Evolutionary conservation across 2,888 invertebrate genomes (phyloP).

Genomic region (Phorcus lineatus): DNA sequence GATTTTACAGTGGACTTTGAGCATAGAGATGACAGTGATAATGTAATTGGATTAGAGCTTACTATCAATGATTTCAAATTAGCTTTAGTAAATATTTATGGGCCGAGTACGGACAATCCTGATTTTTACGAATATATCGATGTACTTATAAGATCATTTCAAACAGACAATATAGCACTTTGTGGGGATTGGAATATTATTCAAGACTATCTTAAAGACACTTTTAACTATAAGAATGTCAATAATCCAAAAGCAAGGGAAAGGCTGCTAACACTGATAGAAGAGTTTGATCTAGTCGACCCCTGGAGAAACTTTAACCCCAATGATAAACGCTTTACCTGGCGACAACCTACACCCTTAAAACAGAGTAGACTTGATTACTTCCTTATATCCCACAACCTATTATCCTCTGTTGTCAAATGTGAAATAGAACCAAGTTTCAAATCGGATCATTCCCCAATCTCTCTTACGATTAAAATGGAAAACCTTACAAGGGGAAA

Average conservation of each 20-base stretch:
- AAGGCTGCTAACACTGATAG: background rate
- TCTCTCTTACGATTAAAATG: slow-evolving; percentile 11
- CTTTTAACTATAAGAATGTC: slow-evolving; percentile 10
- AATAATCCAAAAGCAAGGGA: slow-evolving; percentile 29
- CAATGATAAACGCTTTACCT: slow-evolving; percentile 9
- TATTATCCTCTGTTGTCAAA: background rate
- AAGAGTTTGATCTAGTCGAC: slow-evolving; percentile 19
- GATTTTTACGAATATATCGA: slow-evolving; percentile 15
- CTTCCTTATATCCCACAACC: slow-evolving; percentile 21
- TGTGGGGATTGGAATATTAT: slow-evolving; percentile 29
- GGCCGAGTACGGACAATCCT: slow-evolving; percentile 26
- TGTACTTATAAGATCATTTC: background rate
- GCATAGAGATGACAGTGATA: background rate
- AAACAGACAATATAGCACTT: background rate
- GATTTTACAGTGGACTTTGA: background rate
- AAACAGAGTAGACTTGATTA: slow-evolving; percentile 26
- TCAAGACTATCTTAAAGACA: background rate
- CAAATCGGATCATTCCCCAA: slow-evolving; percentile 22
- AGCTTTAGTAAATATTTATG: slow-evolving; percentile 28
- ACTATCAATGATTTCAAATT: background rate
- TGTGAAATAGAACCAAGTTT: slow-evolving; percentile 19
- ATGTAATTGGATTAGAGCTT: background rate
- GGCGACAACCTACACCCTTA: slow-evolving; percentile 13
- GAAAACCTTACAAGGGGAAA: slow-evolving; percentile 2
- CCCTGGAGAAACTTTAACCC: slow-evolving; percentile 4